Base-by-base conservation (phyloP, 2,113 vertebrate genomes). In the Pachypanchax playfairii region DNA sequence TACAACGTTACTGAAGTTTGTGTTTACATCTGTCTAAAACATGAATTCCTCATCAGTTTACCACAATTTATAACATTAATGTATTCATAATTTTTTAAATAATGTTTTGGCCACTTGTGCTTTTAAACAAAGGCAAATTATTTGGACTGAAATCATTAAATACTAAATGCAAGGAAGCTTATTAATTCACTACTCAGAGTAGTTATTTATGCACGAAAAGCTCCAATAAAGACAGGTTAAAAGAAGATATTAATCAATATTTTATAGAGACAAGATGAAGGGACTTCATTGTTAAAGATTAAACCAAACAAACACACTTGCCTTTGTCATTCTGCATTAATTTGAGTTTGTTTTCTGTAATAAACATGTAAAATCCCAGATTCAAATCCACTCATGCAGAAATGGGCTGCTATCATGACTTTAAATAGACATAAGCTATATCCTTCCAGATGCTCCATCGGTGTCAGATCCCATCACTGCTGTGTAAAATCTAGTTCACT, bases 401-500 rank as follows among this genome's bases (percentile, higher is more conserved):
- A 43, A 0, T 10, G 2, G 69, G 13, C 28, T 15, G 15, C 18
- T 21, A 13, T 11, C 18, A 7, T 18, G 1, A 17, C 18, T 13
- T 58, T 8, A 36, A 50, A 63, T 18, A 18, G 46, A 57, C 25
- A 28, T 39, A 14, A 58, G 61, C 28, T 43, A 20, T 9, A 50
- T 36, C 24, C 46, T 8, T 49, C 51, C 59, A 52, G 69, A 50
- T 25, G 18, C 55, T 39, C 9, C 11, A 4, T 36, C 4, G 26
- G 42, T 60, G 68, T 70, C 62, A 29, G 25, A 38, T 26, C 28
- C 56, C 39, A 44, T 70, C 36, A 28, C 41, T 12, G 6, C 48
- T 15, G 70, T 8, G 20, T 14, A n/a, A 35, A 17, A 13, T 35
- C 39, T 11, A 6, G 18, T 47, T 41, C n/a, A 33, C 53, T 70